Percentiles rank a stretch among this genome's conserved stretches.
phyloP scores from a whole-genome alignment of 2,888 invertebrate genomes.

The Hypomecis atomaria region DNA sequence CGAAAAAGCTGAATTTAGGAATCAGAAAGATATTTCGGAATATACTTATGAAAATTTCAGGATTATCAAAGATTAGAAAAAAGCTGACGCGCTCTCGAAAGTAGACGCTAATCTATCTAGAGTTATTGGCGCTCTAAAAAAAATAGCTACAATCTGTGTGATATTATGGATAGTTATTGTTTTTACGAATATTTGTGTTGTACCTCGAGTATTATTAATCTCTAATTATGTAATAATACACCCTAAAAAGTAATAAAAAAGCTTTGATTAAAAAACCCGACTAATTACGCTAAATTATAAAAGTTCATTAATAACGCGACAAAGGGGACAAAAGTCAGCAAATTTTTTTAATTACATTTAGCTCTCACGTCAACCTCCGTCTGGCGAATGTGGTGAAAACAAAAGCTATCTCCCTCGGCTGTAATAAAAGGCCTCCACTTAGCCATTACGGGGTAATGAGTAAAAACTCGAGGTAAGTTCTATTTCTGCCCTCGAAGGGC shows the following conservation, averaged over 20 bases:
- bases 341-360: constrained; percentile 63
- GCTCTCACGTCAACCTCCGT: constrained; percentile 57
- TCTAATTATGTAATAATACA: constrained; percentile 2
- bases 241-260: constrained; percentile 9
- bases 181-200: background rate
- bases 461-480: constrained; percentile 57
- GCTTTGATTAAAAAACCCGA: constrained; percentile 42
- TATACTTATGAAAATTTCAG: constrained; percentile 79
- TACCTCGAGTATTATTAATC: constrained; percentile 18
- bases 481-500: constrained; percentile 33
- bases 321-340: constrained; percentile 49
- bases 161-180: constrained; percentile 13
- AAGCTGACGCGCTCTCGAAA: background rate
- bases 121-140: too few species aligned
- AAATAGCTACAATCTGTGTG: constrained; percentile 13
- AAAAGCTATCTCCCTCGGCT: constrained; percentile 64
- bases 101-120: background rate
- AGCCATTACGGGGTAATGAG: constrained; percentile 65
- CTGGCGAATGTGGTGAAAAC: constrained; percentile 60
- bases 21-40: constrained; percentile 83
- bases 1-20: constrained; percentile 88
- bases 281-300: constrained; percentile 44
- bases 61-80: constrained; percentile 64
- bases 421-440: constrained; percentile 58
- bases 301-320: constrained; percentile 51